Conservation (phyloP, 2,797 vertebrate genomes). For the Sarcoramphus papa region DNA sequence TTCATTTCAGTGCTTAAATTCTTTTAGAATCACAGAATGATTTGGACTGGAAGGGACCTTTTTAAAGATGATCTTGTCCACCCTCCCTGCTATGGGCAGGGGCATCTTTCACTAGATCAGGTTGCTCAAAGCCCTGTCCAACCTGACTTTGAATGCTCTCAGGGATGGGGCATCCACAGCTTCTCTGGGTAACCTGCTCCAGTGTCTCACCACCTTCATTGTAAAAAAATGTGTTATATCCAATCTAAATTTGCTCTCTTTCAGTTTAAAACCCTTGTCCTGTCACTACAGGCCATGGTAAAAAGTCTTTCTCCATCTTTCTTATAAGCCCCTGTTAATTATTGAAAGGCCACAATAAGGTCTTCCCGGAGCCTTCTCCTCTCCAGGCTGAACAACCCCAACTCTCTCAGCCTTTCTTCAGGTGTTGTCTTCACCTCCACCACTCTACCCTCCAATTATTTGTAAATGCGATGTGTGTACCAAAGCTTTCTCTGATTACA, state of each 20-base stretch:
- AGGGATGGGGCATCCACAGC: neutral
- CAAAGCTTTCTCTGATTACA: neutral
- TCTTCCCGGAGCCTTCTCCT: neutral
- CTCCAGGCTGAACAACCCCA: neutral
- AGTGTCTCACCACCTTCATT: neutral
- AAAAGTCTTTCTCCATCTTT: neutral
- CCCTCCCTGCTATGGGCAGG: neutral
- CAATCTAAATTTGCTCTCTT: too few species aligned
- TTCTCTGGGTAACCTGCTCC: neutral
- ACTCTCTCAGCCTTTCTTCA: neutral
- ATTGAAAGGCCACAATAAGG: neutral
- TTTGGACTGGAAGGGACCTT: neutral
- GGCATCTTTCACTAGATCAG: neutral
- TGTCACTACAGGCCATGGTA: too few species aligned
- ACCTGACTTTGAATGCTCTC: neutral
- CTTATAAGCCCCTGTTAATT: neutral
- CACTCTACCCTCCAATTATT: neutral
- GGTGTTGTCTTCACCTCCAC: neutral
- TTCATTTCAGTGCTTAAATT: neutral
- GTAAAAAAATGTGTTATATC: too few species aligned
- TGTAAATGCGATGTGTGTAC: neutral
- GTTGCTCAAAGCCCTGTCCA: neutral
- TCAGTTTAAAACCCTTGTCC: too few species aligned
- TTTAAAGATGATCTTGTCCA: neutral
- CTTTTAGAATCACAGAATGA: neutral